Percentiles rank a stretch among this genome's conserved stretches.
Conservation (phyloP, 2,888 invertebrate genomes). For the Ophion slaviceki region DNA sequence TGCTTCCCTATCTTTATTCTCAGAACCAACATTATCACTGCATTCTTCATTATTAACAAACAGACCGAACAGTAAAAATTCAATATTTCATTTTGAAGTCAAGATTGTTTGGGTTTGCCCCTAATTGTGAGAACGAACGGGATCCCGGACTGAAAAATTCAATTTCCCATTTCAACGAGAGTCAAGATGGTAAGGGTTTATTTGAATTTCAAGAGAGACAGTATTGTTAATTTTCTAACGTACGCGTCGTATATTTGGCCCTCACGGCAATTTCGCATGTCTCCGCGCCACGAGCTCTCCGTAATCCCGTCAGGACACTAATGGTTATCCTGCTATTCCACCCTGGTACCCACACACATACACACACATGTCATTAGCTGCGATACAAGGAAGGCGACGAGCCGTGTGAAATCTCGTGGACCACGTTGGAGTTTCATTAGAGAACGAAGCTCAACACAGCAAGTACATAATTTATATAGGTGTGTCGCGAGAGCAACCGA, state of each 20-base stretch:
- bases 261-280: slow-evolving; percentile 52
- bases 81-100: background rate
- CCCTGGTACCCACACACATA: background rate
- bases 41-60: background rate
- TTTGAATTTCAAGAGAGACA: too few relatives aligned
- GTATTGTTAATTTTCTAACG: slow-evolving; percentile 38
- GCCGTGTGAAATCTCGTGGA: slow-evolving; percentile 44
- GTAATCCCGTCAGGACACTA: slow-evolving; percentile 56
- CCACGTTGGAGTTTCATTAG: slow-evolving; percentile 60
- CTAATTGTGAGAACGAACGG: too few relatives aligned
- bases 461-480: slow-evolving; percentile 62
- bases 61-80: too few relatives aligned
- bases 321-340: slow-evolving; percentile 47
- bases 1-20: background rate
- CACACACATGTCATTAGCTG: background rate
- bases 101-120: too few relatives aligned
- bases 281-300: slow-evolving; percentile 10
- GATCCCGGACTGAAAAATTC: too few relatives aligned
- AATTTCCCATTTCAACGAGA: background rate
- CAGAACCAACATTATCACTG: background rate
- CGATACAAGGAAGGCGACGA: slow-evolving; percentile 18
- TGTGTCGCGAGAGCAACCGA: slow-evolving; percentile 9
- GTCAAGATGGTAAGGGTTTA: background rate
- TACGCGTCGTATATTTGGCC: slow-evolving; percentile 35
- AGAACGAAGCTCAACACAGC: slow-evolving; percentile 40